Conservation (phyloP, 2,797 vertebrate species). For the Channallabes apus region DNA sequence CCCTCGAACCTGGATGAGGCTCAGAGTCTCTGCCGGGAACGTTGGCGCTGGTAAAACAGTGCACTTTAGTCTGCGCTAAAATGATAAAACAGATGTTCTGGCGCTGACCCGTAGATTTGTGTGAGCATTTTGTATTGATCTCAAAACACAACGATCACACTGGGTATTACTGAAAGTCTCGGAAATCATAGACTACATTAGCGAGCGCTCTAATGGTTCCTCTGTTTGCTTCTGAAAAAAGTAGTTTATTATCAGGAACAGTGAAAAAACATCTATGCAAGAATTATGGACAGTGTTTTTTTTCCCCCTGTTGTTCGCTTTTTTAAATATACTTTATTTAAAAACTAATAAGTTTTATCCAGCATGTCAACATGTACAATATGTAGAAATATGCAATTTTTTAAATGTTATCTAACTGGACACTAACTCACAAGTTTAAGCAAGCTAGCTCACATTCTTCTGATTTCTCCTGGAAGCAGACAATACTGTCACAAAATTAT, state of each 20-base stretch:
- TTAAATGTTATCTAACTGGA: background rate
- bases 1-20: background rate
- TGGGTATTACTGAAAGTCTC: background rate
- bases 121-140: slow-evolving; percentile 17
- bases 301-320: background rate
- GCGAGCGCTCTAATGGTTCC: slow-evolving; percentile 10
- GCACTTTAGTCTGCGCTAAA: background rate
- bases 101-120: background rate
- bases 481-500: background rate
- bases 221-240: background rate
- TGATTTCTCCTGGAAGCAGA: background rate
- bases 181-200: slow-evolving; percentile 8
- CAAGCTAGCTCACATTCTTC: background rate
- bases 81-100: background rate
- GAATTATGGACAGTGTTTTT: background rate
- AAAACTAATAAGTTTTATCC: background rate
- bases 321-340: background rate
- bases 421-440: background rate
- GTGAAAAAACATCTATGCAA: background rate
- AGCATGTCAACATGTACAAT: background rate
- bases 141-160: background rate
- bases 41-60: background rate
- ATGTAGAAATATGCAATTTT: background rate
- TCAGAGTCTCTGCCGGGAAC: background rate
- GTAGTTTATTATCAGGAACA: background rate